Evolutionary conservation across 30 jellyfish, hydroid and myxozoan genomes (phyloP).

Genomic region (Aurelia aurita complex sp. Pacific): DNA sequence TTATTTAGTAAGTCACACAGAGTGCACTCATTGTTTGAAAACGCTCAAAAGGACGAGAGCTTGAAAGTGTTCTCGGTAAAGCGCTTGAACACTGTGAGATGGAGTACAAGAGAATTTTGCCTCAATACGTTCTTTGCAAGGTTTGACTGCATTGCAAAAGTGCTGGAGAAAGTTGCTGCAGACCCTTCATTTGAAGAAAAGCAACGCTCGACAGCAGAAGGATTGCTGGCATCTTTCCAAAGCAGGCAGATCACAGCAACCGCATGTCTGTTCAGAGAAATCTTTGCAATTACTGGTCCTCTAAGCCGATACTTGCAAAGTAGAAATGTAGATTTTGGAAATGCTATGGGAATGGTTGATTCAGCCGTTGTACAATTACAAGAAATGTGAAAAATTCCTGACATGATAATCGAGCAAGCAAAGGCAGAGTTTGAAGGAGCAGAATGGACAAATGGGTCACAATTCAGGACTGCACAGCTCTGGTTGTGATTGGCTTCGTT

Average conservation of each 20-base stretch:
- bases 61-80: slow-evolving; percentile 46
- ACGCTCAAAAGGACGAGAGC: slow-evolving; percentile 32
- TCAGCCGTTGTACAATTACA: slow-evolving; percentile 32
- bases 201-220: slow-evolving; percentile 62
- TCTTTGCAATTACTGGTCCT: slow-evolving; percentile 54
- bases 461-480: too few species aligned
- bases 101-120: slow-evolving; percentile 48
- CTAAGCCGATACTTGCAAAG: slow-evolving; percentile 51
- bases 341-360: slow-evolving; percentile 51
- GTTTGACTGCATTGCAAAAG: slow-evolving; percentile 31
- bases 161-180: slow-evolving; percentile 40
- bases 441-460: slow-evolving; percentile 15
- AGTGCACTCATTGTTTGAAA: slow-evolving; percentile 43
- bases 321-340: slow-evolving; percentile 43
- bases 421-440: slow-evolving; percentile 43
- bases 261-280: slow-evolving; percentile 57
- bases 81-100: slow-evolving; percentile 41
- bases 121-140: slow-evolving; percentile 26
- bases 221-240: slow-evolving; percentile 54
- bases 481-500: too few species aligned
- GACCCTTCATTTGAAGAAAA: slow-evolving; percentile 35
- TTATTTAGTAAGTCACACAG: slow-evolving; percentile 46
- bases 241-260: slow-evolving; percentile 59
- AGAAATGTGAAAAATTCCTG: slow-evolving; percentile 31
- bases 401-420: slow-evolving; percentile 11